phyloP scores from a whole-genome alignment of 2,888 invertebrate species.

The Agonopterix subpropinquella region DNA sequence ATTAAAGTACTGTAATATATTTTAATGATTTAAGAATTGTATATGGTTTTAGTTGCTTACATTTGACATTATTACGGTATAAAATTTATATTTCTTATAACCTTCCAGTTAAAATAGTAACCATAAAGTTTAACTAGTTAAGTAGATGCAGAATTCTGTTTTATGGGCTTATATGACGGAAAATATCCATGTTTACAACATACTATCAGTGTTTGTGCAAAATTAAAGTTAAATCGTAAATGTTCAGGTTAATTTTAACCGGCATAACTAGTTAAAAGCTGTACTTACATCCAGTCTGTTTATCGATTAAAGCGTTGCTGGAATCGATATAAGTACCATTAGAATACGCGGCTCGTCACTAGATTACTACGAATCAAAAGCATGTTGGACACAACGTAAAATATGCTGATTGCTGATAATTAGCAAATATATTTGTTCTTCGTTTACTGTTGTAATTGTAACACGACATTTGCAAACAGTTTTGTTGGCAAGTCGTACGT shows the following conservation, averaged over 20 bases:
- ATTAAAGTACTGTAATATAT: background rate
- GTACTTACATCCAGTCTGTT: too few species aligned
- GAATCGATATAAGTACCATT: too few species aligned
- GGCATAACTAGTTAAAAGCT: background rate
- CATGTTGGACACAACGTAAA: too few species aligned
- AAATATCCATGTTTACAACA: slow-evolving; percentile 7
- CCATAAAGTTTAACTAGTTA: slow-evolving; percentile 16
- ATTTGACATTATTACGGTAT: slow-evolving; percentile 15
- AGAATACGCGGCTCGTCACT: too few species aligned
- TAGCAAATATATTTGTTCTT: too few species aligned
- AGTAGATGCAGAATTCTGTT: slow-evolving; percentile 5
- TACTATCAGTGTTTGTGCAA: background rate
- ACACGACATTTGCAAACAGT: too few species aligned
- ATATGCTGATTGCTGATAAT: too few species aligned
- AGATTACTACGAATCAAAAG: too few species aligned
- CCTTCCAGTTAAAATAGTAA: slow-evolving; percentile 29
- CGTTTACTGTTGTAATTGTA: too few species aligned
- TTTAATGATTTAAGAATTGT: slow-evolving; percentile 11
- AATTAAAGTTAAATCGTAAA: background rate
- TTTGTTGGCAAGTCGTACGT: too few species aligned
- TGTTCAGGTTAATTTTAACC: slow-evolving; percentile 1
- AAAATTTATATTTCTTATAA: slow-evolving; percentile 23
- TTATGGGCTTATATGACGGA: slow-evolving; percentile 6
- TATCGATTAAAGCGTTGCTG: too few species aligned
- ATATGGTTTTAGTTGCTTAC: slow-evolving; percentile 12